phyloP scores from a whole-genome alignment of 1,140 invertebrate species.

The Macrotrachela quadricornifera region DNA sequence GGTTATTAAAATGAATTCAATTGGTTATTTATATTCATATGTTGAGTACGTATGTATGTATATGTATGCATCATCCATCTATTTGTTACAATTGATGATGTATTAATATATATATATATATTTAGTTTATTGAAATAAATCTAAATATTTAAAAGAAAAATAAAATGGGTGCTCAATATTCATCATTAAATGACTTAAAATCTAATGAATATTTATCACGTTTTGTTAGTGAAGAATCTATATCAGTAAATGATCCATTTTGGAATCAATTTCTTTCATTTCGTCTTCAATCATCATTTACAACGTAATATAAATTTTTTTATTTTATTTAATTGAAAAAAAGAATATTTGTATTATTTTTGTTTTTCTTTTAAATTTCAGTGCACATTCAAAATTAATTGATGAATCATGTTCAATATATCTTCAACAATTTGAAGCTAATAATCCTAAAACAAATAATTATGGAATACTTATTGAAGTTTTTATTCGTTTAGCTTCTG shows the following conservation, averaged over 20 bases:
- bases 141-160: too few species aligned
- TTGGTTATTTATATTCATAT: too few species aligned
- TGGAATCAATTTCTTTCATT: conserved; percentile 81
- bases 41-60: too few species aligned
- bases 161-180: conserved; percentile 64
- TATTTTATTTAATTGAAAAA: too few species aligned
- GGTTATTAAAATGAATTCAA: too few species aligned
- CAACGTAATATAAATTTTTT: conserved; percentile 12
- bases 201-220: conserved; percentile 54
- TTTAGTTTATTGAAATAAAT: too few species aligned
- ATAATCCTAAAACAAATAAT: conserved; percentile 65
- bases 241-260: conserved; percentile 66
- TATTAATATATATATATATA: too few species aligned
- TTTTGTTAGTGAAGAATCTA: conserved; percentile 52
- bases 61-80: too few species aligned
- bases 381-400: conserved; percentile 52
- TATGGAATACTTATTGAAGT: conserved; percentile 60
- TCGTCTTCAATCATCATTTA: conserved; percentile 53
- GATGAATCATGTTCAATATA: conserved; percentile 45
- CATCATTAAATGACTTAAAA: conserved; percentile 53
- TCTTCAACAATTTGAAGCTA: conserved; percentile 32
- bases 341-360: too few species aligned
- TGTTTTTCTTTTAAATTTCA: conserved; percentile 21
- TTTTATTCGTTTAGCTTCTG: conserved; percentile 50
- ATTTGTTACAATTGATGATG: too few species aligned